These are phyloP conservation scores for Copsychus sechellarum DNA, from an alignment of 2,113 vertebrate genomes.

Conservation along the genomic window DNA sequence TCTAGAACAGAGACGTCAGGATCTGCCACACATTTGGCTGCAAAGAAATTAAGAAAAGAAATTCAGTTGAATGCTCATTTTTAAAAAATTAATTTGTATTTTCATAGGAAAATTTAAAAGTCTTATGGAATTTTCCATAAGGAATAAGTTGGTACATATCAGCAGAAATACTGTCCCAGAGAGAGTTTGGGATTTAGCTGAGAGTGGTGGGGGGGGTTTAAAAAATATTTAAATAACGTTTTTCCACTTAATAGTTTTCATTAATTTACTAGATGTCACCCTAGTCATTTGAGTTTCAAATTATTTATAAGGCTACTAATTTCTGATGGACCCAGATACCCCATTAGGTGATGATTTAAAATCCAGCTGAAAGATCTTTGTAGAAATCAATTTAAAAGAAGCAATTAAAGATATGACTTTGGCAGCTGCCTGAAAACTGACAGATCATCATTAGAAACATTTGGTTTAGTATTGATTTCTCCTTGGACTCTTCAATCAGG, in stretches of 20 bases:
- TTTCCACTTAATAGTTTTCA: background rate
- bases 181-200: background rate
- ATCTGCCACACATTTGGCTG: background rate
- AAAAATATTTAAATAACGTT: background rate
- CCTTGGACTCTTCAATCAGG: background rate
- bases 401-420: background rate
- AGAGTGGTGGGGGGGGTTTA: background rate
- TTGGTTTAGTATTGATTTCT: conserved; percentile 13
- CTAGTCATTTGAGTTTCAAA: background rate
- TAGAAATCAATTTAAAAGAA: background rate
- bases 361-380: background rate
- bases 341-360: background rate
- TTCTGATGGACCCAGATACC: background rate
- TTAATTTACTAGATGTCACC: background rate
- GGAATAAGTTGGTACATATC: background rate
- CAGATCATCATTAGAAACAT: background rate
- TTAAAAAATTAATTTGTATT: background rate
- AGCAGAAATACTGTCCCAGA: background rate
- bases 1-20: background rate
- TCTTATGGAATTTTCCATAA: background rate
- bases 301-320: background rate
- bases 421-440: background rate
- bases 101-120: background rate
- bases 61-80: background rate
- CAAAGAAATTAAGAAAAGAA: background rate